These are phyloP conservation scores for Campylorhamphus procurvoides DNA, from an alignment of 2,113 vertebrate genomes.

Conservation along the genomic window DNA sequence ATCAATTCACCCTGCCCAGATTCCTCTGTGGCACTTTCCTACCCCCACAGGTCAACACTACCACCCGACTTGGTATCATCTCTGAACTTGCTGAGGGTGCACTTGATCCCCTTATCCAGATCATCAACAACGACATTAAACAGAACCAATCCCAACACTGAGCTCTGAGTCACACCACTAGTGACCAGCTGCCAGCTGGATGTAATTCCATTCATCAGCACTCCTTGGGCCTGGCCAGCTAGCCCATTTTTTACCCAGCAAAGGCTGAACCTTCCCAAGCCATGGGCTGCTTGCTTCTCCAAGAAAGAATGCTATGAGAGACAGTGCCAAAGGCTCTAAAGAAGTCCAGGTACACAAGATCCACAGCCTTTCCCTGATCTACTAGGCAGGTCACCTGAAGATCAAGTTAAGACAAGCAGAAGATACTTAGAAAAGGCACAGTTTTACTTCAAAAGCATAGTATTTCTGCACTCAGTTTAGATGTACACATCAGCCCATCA, in stretches of 20 bases:
- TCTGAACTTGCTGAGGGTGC: background rate
- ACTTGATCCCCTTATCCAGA: rapidly evolving
- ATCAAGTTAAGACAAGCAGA: background rate
- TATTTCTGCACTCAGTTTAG: background rate
- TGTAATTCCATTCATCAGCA: background rate
- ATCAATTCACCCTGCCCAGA: background rate
- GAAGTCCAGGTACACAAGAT: background rate
- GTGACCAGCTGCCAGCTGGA: rapidly evolving
- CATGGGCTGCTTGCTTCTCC: background rate
- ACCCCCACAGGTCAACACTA: background rate
- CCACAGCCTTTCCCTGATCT: background rate
- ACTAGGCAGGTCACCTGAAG: background rate
- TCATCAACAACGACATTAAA: background rate
- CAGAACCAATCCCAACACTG: background rate
- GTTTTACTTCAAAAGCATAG: background rate
- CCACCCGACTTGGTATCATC: background rate
- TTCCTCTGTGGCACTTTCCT: background rate
- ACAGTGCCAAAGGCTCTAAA: background rate
- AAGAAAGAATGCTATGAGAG: too few relatives aligned
- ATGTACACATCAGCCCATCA: background rate
- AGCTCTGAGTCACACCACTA: background rate
- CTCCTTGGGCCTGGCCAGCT: background rate
- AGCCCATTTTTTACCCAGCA: background rate
- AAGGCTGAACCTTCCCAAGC: background rate
- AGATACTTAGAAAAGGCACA: background rate